phyloP scores from a whole-genome alignment of 2,113 vertebrate genomes.

The Mesoclemmys tuberculata region DNA sequence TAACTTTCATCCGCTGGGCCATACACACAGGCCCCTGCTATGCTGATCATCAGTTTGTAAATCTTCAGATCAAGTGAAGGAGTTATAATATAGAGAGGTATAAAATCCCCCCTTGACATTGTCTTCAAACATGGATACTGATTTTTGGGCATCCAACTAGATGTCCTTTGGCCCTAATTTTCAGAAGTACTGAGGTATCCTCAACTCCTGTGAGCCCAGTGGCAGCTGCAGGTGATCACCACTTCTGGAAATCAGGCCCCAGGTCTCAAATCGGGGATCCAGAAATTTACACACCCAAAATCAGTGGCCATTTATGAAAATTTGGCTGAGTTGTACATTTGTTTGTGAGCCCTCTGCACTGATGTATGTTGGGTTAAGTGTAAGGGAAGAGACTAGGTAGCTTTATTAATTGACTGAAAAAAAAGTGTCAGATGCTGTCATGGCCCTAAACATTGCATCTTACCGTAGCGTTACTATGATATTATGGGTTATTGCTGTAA shows the following conservation, averaged over 20 bases:
- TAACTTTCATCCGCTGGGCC: neutral
- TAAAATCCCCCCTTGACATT: accelerated
- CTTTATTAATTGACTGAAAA: neutral
- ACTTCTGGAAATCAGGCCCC: neutral
- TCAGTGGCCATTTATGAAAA: neutral
- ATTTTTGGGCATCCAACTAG: neutral
- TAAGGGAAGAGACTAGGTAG: neutral
- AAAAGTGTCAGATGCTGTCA: neutral
- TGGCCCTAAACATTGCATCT: no score
- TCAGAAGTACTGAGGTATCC: neutral
- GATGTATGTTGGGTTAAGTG: neutral
- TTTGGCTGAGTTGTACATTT: neutral
- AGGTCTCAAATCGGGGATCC: neutral
- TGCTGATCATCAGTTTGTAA: neutral
- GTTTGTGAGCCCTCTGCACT: neutral
- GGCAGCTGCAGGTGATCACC: neutral
- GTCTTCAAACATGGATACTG: neutral
- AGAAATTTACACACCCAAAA: neutral
- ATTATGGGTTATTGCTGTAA: neutral
- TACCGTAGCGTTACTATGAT: neutral
- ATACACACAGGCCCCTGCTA: neutral
- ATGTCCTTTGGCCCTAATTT: neutral
- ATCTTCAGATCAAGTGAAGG: accelerated
- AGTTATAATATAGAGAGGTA: neutral
- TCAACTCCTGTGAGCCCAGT: neutral